Base-by-base conservation (phyloP, 2,888 invertebrate genomes). In the Ryuthela nishihirai region DNA sequence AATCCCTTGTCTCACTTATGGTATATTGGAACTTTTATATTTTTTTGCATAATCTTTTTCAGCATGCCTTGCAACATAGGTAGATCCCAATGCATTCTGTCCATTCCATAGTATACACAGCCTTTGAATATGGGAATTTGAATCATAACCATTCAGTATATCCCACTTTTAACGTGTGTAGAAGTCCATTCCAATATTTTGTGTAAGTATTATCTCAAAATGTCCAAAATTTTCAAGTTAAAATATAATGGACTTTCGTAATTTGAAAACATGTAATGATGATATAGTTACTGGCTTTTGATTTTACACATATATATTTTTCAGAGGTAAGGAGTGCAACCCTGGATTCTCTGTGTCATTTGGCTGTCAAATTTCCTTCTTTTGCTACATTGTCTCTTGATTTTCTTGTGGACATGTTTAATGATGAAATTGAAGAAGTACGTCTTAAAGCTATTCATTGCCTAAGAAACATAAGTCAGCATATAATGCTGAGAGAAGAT, bases 371-470 rank as follows among this genome's bases (percentile, higher is more conserved):
- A 67, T 88, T 91, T 70, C 80, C 85, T 0, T 80, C 82, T 34
- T 95, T 97, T 77, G 93, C 98, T 1, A 83, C 84, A 46, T 83
- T 89, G 24, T 88, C 92, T 0, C 79, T 98, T 29, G 98, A 99
- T 75, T 97, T 95, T 72, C 80, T 99, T 39, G 97, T 99, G 1
- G 98, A 99, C 73, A 99, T 99, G 98, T 98, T 99, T 74, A 99
- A 99, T 75, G 98, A 99, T 72, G 99, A 99, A 80, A 99, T 99
- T 65, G 95, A 98, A 75, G 90, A 90, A 72, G 97, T 98, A 10
- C 81, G 95, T 18, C 79, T 98, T 52, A 88, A 90, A 70, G 95
- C 98, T 2, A 97, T 99, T 67, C 89, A 92, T 74, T 90, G 93
- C 68, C 80, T 99, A 68, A 85, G 90, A 17, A 85, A 85, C 68